Percentiles rank a stretch among this genome's conserved stretches.
These are phyloP conservation scores for Lerista edwardsae DNA, from an alignment of 2,797 vertebrate species.

Conservation along the genomic window DNA sequence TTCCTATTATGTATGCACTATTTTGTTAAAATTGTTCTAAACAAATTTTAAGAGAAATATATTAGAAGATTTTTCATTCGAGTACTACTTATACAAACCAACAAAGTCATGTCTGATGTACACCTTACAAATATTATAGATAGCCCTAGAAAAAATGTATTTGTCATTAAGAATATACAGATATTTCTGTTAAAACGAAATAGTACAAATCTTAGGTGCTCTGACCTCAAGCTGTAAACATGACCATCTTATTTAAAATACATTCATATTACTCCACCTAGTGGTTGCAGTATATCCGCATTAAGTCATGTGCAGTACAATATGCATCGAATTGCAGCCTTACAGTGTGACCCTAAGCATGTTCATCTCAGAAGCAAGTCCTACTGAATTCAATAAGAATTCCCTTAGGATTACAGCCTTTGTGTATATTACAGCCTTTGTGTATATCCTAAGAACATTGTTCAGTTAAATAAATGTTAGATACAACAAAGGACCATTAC, in stretches of 20 bases:
- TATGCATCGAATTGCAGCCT: too few species aligned
- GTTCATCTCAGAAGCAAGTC: not conserved
- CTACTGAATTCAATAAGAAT: not conserved
- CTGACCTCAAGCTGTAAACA: too few species aligned
- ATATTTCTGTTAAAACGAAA: not conserved
- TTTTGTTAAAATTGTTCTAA: not conserved
- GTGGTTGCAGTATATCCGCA: slow-evolving; percentile 4
- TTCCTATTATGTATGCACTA: not conserved
- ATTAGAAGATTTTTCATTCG: not conserved
- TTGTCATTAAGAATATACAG: not conserved
- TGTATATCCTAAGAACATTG: not conserved
- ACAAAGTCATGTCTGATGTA: not conserved
- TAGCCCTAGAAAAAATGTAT: not conserved
- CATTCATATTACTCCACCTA: slow-evolving; percentile 27
- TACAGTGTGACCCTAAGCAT: not conserved
- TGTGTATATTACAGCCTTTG: too few species aligned
- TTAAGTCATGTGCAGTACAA: not conserved
- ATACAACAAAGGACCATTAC: not conserved
- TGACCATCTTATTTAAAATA: not conserved
- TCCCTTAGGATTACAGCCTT: not conserved
- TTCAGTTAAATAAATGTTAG: not conserved
- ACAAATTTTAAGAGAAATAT: not conserved
- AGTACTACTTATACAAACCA: not conserved
- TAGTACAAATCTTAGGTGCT: not conserved
- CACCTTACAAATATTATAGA: not conserved